A percentile compares a stretch with the other conserved stretches of the same genome.
These are phyloP conservation scores for Neosalanx taihuensis DNA, from an alignment of 2,797 vertebrate genomes.

Conservation along the genomic window DNA sequence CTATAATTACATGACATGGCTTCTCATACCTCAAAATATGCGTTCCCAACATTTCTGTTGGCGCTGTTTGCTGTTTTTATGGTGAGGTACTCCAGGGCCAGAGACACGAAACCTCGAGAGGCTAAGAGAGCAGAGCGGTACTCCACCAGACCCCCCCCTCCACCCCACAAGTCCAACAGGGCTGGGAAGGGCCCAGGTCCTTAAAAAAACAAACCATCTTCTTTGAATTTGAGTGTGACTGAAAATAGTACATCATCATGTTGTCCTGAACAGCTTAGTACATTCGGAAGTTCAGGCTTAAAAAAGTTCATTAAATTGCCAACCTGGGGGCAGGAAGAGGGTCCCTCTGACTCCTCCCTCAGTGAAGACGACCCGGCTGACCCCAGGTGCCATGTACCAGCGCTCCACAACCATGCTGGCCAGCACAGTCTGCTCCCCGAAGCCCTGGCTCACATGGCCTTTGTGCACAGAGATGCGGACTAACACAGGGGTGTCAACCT, in stretches of 20 bases:
- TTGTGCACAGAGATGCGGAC: conserved; percentile 61
- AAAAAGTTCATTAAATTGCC: conserved; percentile 12
- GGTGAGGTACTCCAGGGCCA: conserved; percentile 69
- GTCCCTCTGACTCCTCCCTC: conserved; percentile 54
- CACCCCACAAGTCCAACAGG: conserved; percentile 74
- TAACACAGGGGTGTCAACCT: conserved; percentile 56
- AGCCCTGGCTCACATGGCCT: conserved; percentile 53
- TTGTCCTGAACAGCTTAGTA: no score
- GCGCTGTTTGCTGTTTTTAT: conserved; percentile 16
- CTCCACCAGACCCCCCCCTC: conserved; percentile 67
- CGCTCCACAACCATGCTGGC: conserved; percentile 57
- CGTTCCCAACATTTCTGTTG: conserved; percentile 26
- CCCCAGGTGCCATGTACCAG: conserved; percentile 66
- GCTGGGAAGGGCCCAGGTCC: conserved; percentile 75
- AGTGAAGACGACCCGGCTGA: conserved; percentile 58
- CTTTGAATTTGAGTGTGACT: not conserved
- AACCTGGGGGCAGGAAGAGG: conserved; percentile 74
- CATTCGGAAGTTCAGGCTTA: no score
- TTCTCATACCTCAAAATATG: conserved; percentile 57
- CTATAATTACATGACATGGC: not conserved
- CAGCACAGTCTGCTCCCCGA: conserved; percentile 43
- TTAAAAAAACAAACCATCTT: conserved; percentile 31
- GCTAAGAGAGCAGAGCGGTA: conserved; percentile 70
- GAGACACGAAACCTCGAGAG: conserved; percentile 62
- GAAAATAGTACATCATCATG: not conserved